Base-by-base conservation (phyloP, 2,888 invertebrate genomes). In the Pseudeuparius sepicola region DNA sequence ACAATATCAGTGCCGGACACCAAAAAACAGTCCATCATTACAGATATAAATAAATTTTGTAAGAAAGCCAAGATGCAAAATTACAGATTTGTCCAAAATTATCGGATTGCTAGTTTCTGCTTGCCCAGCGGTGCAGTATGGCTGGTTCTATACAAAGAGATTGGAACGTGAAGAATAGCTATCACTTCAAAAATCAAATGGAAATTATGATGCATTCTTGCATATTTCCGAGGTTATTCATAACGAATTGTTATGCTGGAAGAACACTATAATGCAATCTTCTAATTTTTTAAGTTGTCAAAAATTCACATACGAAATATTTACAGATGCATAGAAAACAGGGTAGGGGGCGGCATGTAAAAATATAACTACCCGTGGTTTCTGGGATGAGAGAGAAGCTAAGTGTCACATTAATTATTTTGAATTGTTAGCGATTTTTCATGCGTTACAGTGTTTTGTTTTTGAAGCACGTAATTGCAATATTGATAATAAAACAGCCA, bases 91-190 rank as follows among this genome's bases (percentile, higher is more conserved):
- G 4, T 11, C 34, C 4, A 31, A 15, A 13, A 6, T 24, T 24
- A 23, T 32, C 13, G 31, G 31, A 7, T 10, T 5, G 7, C 16
- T 32, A 24, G 24, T 36, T 7, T 12, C 31, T 7, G 36, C 14
- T 4, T 36, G 30, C 12, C 31, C 36, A 7, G 36, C 31, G 9
- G 23, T 36, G 9, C 39, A 44, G 28, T 52, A 47, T 37, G 44
- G 49, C 1, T 28, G 44, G 41, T n/a, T 39, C 10, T 27, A 42
- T 20, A 33, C 34, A 12, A 44, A 43, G 36, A 18, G 17, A 12
- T 25, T 42, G 32, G 40, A 40, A 29, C 15, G 36, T 3, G 41
- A 39, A 23, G 45, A 43, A 36, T 40, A 23, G 25, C 14, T 41
- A 5, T 31, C 37, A 4, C 31, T 43, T 11, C 15, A 35, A 31